A percentile compares a stretch with the other conserved stretches of the same genome.
Evolutionary conservation across 1,140 invertebrate genomes (phyloP).

Genomic region (Drosophila bifasciata): DNA sequence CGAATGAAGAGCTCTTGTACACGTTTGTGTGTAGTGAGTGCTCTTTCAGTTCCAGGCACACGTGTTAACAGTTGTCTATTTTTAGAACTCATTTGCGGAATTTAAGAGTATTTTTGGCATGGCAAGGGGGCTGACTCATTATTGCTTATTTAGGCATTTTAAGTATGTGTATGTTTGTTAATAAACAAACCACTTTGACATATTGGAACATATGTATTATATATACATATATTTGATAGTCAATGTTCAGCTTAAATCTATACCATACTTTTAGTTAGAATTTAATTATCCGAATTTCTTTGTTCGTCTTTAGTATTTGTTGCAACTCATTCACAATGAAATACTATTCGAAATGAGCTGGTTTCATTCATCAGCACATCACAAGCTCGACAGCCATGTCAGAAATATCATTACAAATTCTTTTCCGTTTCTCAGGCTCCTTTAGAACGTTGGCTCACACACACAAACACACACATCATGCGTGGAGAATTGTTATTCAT

Average conservation of each 20-base stretch:
- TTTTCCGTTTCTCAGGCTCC: conserved; percentile 32
- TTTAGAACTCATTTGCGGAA: background rate
- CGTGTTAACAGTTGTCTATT: background rate
- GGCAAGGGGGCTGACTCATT: no score
- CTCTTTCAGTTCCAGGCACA: background rate
- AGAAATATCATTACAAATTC: conserved; percentile 51
- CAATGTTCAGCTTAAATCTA: no score
- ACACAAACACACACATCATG: conserved; percentile 17
- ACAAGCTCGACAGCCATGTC: conserved; percentile 35
- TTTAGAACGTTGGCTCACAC: conserved; percentile 1
- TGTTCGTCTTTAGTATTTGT: background rate
- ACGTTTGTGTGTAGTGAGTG: background rate
- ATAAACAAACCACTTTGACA: no score
- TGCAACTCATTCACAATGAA: conserved; percentile 34
- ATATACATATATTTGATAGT: no score
- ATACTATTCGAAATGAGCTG: conserved; percentile 14
- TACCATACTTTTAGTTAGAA: no score
- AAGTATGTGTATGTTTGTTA: no score
- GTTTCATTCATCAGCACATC: conserved; percentile 37
- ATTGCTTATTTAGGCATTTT: no score
- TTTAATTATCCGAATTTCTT: no score
- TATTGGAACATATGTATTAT: no score
- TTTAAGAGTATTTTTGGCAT: no score
- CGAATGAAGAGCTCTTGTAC: background rate
- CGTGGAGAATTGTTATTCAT: conserved; percentile 76